Evolutionary conservation across 23 tunicate species (phyloP).

Genomic region (Diplosoma virens): DNA sequence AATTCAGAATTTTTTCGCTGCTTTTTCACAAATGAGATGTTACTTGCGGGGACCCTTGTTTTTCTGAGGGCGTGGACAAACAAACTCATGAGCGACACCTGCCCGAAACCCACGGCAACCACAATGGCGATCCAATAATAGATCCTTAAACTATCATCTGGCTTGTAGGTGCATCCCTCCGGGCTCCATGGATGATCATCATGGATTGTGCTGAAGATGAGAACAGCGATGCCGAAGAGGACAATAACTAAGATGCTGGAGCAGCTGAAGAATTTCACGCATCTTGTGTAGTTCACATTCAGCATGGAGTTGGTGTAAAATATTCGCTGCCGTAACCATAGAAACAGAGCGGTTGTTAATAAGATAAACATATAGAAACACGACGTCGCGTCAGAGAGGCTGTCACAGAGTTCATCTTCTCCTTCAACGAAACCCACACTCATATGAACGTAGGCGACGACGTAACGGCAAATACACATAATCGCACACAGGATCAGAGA

Average conservation of each 20-base stretch:
- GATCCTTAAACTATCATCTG: not conserved
- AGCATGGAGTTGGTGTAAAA: slow-evolving; percentile 4
- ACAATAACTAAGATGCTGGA: not conserved
- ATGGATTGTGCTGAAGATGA: not conserved
- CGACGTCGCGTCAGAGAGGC: not conserved
- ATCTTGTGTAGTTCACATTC: not conserved
- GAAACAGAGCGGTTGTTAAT: not conserved
- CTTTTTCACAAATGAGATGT: not conserved
- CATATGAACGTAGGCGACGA: not conserved
- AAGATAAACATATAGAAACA: not conserved
- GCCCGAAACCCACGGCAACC: not conserved
- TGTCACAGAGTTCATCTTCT: slow-evolving; percentile 5
- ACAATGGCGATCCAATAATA: not conserved
- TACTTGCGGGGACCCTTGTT: no score
- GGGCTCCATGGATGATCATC: not conserved
- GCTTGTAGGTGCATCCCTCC: not conserved
- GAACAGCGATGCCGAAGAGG: not conserved
- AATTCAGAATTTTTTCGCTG: not conserved
- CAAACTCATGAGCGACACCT: not conserved
- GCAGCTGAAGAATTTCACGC: not conserved
- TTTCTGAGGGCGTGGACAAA: slow-evolving; percentile 1
- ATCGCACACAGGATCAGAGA: not conserved
- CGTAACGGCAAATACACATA: not conserved
- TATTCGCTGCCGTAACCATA: not conserved
- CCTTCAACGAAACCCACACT: not conserved